A percentile compares a stretch with the other conserved stretches of the same genome.
Conservation (phyloP, 2,113 vertebrate genomes). For the Fukomys damarensis region DNA sequence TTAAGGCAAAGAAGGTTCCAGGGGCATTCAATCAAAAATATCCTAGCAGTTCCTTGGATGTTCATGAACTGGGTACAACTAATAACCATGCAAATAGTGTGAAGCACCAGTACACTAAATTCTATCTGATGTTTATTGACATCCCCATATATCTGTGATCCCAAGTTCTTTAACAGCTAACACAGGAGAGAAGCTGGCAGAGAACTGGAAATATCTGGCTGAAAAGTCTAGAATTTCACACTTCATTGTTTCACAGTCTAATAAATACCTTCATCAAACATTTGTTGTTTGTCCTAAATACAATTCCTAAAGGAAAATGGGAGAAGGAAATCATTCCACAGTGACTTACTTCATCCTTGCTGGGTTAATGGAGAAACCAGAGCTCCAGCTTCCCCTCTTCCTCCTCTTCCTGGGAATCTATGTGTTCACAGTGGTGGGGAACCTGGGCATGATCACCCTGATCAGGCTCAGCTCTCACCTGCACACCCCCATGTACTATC, state of each 20-base stretch:
- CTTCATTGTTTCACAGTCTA: neutral
- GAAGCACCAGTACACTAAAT: neutral
- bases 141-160: too few species aligned
- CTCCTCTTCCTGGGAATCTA: neutral
- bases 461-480: neutral
- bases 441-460: neutral
- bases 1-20: neutral
- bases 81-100: neutral
- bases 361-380: neutral
- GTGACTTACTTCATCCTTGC: neutral
- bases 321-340: neutral
- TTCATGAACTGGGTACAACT: neutral
- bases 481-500: neutral
- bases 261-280: neutral
- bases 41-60: neutral
- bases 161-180: neutral
- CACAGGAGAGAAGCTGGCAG: neutral
- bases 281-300: neutral
- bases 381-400: neutral
- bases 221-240: neutral
- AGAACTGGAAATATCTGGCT: neutral
- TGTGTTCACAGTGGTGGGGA: neutral
- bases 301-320: neutral
- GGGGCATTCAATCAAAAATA: neutral
- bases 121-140: neutral